Base-by-base conservation (phyloP, 2,888 invertebrate species). In the Deilephila elpenor region DNA sequence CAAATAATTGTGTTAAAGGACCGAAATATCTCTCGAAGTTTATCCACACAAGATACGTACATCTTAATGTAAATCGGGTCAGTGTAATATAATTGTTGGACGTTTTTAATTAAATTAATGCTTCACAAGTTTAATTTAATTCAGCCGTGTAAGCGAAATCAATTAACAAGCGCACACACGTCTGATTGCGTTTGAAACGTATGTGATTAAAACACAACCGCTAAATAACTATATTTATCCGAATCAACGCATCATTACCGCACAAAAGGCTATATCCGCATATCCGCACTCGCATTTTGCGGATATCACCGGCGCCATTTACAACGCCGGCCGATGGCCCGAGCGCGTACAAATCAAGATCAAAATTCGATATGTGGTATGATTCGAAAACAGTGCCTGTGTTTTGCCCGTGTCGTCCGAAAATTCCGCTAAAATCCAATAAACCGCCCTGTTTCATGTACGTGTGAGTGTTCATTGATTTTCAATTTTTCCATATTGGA, bases 351-450 rank as follows among this genome's bases (percentile, higher is more conserved):
- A 90, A 91, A 92, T 91, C 90, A 90, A 87, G 86, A 89, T 91
- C 89, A 89, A 90, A 92, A 90, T 89, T 88, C 90, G 88, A 91
- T 91, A 91, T 90, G 87, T 86, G 84, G 86, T 79, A 88, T 89
- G 90, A 90, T 91, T 89, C 86, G 88, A 88, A 90, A 89, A 90
- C 90, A 89, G 83, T 80, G 78, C 77, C 56, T 76, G 79, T 83
- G 83, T 84, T 82, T 83, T 83, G 88, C 84, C 88, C 87, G 87
- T 88, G 87, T 86, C 84, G 86, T 81, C 79, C 83, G 88, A 89
- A 91, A 91, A 91, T 92, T 91, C 91, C 91, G 88, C 88, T 91
- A 88, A 91, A 93, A 92, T 93, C 89, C 93, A 92, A 93, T 93
- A 93, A 91, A 89, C 87, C 82, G 84, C 78, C 82, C 79, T 81